phyloP scores from a whole-genome alignment of 2,797 vertebrate species.

The Artibeus jamaicensis region DNA sequence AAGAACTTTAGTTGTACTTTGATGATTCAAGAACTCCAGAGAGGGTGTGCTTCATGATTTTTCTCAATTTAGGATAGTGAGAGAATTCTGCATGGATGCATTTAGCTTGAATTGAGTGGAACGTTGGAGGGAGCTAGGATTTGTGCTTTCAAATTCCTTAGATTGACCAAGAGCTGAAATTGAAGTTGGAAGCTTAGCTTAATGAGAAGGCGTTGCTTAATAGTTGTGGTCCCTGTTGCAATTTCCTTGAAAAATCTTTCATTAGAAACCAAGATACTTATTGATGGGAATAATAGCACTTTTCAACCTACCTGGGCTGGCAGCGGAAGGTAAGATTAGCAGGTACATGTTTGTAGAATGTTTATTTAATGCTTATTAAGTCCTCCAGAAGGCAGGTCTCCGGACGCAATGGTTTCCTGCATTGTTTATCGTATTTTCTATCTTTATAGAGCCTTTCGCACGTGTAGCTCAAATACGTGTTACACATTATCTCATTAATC shows the following conservation, averaged over 20 bases:
- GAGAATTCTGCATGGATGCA: background rate
- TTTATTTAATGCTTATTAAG: constrained; percentile 46
- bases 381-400: constrained; percentile 38
- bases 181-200: constrained; percentile 46
- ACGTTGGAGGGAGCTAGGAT: background rate
- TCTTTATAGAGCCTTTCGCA: constrained; percentile 40
- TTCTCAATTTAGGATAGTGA: constrained; percentile 20
- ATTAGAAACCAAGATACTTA: constrained; percentile 34
- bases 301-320: background rate
- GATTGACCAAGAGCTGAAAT: constrained; percentile 23
- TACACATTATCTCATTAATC: constrained; percentile 64
- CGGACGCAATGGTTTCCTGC: constrained; percentile 24
- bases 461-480: constrained; percentile 35
- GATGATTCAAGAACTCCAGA: constrained; percentile 21
- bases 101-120: constrained; percentile 35
- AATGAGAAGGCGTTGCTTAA: background rate
- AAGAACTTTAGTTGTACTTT: constrained; percentile 44
- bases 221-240: background rate
- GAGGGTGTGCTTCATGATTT: constrained; percentile 11
- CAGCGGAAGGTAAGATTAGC: constrained; percentile 33
- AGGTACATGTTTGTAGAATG: background rate
- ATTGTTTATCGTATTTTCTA: constrained; percentile 50
- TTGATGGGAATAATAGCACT: constrained; percentile 22
- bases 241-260: constrained; percentile 53
- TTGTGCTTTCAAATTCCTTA: constrained; percentile 28